Base-by-base conservation (phyloP, 2,888 invertebrate genomes). In the Chalcosyrphus nemorum region DNA sequence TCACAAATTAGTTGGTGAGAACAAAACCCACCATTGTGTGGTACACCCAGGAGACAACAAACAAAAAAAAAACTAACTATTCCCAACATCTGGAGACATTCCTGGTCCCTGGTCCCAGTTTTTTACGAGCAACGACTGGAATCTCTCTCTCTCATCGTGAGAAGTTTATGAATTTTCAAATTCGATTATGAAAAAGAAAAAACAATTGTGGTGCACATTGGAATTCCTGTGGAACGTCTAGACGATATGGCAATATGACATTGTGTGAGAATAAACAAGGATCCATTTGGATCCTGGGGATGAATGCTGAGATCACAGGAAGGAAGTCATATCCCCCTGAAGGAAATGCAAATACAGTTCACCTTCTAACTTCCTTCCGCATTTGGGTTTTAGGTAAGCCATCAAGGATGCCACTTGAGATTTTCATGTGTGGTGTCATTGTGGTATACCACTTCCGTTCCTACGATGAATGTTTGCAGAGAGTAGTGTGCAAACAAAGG, bases 1-100 rank as follows among this genome's bases (percentile, higher is more conserved):
- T 88, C 89, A 90, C 89, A 90, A 90, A 90, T 90, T 90, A 89
- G 89, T 87, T 89, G 88, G 89, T 90, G 90, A 89, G 91, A 90
- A 89, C 81, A 77, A 80, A 78, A 75, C 76, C 47, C 17, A 38
- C 24, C 52, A 57, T 45, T 15, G 29, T 61, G 32, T n/a, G n/a
- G n/a, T n/a, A 21, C 38, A 56, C 61, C 54, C 78, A 71, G 38
- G 71, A 56, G 71, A 71, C 57, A 5, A 13, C 13, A 29, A 24
- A 32, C 9, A 38, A 41, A n/a, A 50, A 72, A 54, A 52, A 19
- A 70, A 52, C 61, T 59, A 43, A 74, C 63, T 74, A 29, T 52
- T 52, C 43, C 72, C 76, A 77, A 78, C 82, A 84, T 84, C 82
- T 84, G 82, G 78, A 74, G 47, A 63, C 82, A 78, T 84, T 77